Percentiles rank a stretch among this genome's conserved stretches.
Conservation (phyloP, 1,140 invertebrate genomes). For the Phenacoccus solenopsis region DNA sequence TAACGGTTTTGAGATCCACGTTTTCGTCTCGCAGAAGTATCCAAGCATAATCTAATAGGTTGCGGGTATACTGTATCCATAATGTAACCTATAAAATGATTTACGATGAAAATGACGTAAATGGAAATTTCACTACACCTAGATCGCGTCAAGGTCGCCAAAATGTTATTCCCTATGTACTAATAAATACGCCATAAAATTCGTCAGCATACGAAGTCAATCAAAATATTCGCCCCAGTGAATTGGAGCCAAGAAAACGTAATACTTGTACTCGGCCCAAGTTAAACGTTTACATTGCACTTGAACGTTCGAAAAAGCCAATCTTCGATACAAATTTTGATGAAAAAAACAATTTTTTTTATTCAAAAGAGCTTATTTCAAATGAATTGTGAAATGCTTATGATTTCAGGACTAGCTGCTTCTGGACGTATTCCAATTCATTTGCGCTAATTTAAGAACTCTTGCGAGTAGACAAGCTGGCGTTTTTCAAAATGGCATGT, state of each 20-base stretch:
- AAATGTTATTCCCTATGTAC: background rate
- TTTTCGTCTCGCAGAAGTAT: background rate
- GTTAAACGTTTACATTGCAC: too few relatives aligned
- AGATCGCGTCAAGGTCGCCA: background rate
- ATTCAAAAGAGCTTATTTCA: background rate
- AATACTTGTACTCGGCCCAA: background rate
- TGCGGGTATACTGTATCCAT: constrained; percentile 5
- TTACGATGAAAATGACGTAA: too few relatives aligned
- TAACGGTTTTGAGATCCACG: background rate
- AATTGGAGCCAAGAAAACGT: background rate
- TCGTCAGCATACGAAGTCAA: background rate
- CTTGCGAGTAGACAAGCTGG: background rate
- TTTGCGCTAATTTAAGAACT: background rate
- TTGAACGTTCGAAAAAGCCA: too few relatives aligned
- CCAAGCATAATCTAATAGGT: background rate
- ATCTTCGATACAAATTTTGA: background rate
- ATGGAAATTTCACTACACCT: background rate
- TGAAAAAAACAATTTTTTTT: too few relatives aligned
- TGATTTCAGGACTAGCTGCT: background rate
- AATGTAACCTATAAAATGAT: background rate
- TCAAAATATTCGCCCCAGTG: background rate
- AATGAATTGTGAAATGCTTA: background rate
- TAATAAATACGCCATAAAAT: background rate
- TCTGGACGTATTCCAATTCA: background rate
- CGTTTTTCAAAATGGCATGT: background rate